A percentile compares a stretch with the other conserved stretches of the same genome.
Conservation (phyloP, 2,113 vertebrate species). For the Prietella phreatophila region DNA sequence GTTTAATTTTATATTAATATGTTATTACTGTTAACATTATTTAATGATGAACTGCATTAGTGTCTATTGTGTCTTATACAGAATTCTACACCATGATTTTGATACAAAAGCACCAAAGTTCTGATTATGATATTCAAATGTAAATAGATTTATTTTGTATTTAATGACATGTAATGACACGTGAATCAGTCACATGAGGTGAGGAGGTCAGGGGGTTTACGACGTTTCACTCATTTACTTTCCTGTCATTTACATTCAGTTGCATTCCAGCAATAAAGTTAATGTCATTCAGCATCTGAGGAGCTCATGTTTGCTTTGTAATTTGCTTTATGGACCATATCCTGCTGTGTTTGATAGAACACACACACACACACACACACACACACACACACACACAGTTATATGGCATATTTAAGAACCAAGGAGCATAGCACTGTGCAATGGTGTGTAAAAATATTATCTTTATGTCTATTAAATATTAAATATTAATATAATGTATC, state of each 20-base stretch:
- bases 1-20: neutral
- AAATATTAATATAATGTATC: neutral
- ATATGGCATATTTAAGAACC: neutral
- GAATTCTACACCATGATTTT: too few species aligned
- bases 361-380: neutral
- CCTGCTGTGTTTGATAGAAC: constrained; percentile 13
- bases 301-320: neutral
- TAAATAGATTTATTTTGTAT: neutral
- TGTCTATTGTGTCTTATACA: too few species aligned
- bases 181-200: neutral
- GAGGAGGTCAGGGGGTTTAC: neutral
- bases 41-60: neutral
- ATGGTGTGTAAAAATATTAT: neutral
- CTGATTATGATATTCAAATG: neutral
- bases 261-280: neutral
- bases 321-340: neutral
- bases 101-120: neutral
- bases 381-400: neutral
- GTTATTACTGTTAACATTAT: neutral
- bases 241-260: neutral
- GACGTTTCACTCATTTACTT: neutral
- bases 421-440: neutral
- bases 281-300: neutral
- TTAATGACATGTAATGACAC: neutral
- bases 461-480: neutral